Evolutionary conservation across 2,113 vertebrate species (phyloP), one percentile per base, ranked within the genome.

Genomic region (Heterotis niloticus): DNA sequence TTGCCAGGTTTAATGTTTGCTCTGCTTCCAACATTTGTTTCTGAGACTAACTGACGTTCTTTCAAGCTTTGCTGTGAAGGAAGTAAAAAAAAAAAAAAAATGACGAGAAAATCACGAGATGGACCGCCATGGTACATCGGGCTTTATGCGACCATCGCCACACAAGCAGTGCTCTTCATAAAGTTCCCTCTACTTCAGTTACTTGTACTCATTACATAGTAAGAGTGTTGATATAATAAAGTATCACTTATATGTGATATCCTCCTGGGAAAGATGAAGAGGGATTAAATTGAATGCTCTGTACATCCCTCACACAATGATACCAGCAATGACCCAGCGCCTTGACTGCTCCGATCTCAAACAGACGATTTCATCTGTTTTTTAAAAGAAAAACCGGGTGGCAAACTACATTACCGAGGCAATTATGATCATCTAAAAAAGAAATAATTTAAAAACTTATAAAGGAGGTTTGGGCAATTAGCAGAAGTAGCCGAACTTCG

Each of bases 271-370:
- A 64, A n/a, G 26, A 16, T 52, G 59, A 44, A 26, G 57, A 18
- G 23, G 28, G 13, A 44, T 57, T 44, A 44, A 44, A 85, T 24
- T 70, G 73, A 80, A 83, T 84, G 83, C 81, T 62, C 23, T 68
- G 79, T 77, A 83, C 81, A 81, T 80, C 81, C 78, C 81, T 80
- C 79, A 81, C 76, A 67, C 83, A 82, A 24, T 14, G 77, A 81
- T 75, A 29, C 60, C 66, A 5, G 56, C 67, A 64, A 79, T 76
- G 80, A 75, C 24, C 84, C 68, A 80, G 84, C 81, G 82, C 64
- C 88, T 85, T 79, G 83, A 86, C 81, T 85, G 82, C 80, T 84
- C 83, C 84, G 86, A 82, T 86, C 81, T 83, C 77, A 75, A 82
- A 78, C 77, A 75, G 75, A 82, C 70, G 86, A 79, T 87, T 88